Base-by-base conservation (phyloP, 1,140 invertebrate species). In the Bombus cullumanus region DNA sequence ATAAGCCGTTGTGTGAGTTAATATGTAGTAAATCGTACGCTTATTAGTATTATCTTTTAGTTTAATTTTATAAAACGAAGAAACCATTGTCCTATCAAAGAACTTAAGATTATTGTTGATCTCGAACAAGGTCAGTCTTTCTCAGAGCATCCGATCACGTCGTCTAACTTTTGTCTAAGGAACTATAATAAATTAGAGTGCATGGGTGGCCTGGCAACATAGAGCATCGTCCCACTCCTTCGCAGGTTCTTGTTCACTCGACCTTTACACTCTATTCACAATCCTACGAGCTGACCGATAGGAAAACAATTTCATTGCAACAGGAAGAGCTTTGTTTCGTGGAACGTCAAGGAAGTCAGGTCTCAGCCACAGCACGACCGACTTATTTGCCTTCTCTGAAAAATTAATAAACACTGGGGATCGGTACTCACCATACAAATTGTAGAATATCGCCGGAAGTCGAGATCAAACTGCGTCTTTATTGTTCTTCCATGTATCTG, bases 121-220 rank as follows among this genome's bases (percentile, higher is more conserved):
- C 28, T 62, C 28, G 59, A n/a, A n/a, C 59, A n/a, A n/a, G 28
- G 12, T n/a, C 12, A n/a, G 3, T 62, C 59, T n/a, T 62, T 62
- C 59, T n/a, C 28, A 6, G 3, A 28, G n/a, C 13, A 34, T 53
- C 62, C 62, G 66, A 79, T 81, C 82, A 43, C 43, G 73, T 77
- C 69, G 37, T 41, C 64, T 72, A 88, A 78, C 66, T 68, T 83
- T 85, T 75, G 82, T 78, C 81, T 81, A 83, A 87, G 77, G 66
- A 83, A 81, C 72, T 73, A 25, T 74, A 83, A 90, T 91, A 91
- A 90, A 90, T 91, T 89, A 86, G 81, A 90, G 68, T 39, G 73
- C 89, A 87, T 76, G 87, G 89, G 90, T 90, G 90, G 90, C 71
- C 82, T n/a, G 39, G 22, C 73, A 22, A 47, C 82, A 62, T 43